Evolutionary conservation across 2,888 invertebrate genomes (phyloP).

Genomic region (Lasioglossum pauxillum): DNA sequence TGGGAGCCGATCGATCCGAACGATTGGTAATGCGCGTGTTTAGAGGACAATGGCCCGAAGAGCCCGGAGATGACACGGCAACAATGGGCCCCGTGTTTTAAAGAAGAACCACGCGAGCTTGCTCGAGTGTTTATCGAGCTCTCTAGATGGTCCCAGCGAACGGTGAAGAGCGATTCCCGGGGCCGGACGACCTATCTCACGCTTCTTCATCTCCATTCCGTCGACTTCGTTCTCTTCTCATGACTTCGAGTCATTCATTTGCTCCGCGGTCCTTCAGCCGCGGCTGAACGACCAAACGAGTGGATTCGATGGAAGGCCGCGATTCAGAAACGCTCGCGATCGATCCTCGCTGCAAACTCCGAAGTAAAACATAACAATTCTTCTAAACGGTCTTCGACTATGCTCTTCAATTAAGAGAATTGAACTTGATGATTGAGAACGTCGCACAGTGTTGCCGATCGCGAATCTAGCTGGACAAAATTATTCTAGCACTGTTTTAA

Average conservation of each 20-base stretch:
- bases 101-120: conserved; percentile 75
- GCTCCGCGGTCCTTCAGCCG: conserved; percentile 24
- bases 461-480: no score
- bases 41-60: conserved; percentile 67
- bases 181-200: conserved; percentile 81
- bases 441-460: no score
- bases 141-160: conserved; percentile 76
- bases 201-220: conserved; percentile 68
- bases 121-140: conserved; percentile 83
- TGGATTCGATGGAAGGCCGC: conserved; percentile 8
- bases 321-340: conserved; percentile 34
- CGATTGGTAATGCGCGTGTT: conserved; percentile 52
- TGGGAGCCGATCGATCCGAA: conserved; percentile 22
- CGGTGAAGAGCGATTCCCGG: conserved; percentile 69
- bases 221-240: conserved; percentile 50
- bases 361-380: no score
- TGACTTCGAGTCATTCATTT: conserved; percentile 43
- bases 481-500: no score
- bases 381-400: no score
- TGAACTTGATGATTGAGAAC: not conserved
- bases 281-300: conserved; percentile 31
- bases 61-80: conserved; percentile 79
- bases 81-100: conserved; percentile 76
- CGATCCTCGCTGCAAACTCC: conserved; percentile 19
- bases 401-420: not conserved